Base-by-base conservation (phyloP, 2,113 vertebrate species). In the Tupaia tana region DNA sequence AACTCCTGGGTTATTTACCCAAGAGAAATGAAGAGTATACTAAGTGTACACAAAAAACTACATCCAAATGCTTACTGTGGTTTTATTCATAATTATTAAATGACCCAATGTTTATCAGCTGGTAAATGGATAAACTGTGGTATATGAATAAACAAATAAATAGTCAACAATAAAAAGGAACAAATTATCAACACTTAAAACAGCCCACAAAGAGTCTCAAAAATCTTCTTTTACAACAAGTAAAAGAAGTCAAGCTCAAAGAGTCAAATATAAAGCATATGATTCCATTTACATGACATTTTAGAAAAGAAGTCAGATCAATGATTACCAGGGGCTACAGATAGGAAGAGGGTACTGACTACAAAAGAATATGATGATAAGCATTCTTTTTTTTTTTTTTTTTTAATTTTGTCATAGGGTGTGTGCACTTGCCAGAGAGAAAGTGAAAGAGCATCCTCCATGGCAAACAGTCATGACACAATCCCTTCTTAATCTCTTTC, bases 1-100 rank as follows among this genome's bases (percentile, higher is more conserved):
- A 82, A 82, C 29, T 20, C 63, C 27, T 66, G 61, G 22, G 11
- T 81, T 81, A 89, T 92, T 91, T 86, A 79, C n/a, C 61, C 56
- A 56, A 86, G 43, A 89, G 56, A 94, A 94, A 90, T 86, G 58
- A 93, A 93, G 56, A 78, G 18, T 3, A 43, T 43, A 43, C 58
- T 18, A 81, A 16, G 34, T 81, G 69, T 43, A 94, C 52, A 82
- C 31, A 92, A 86, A 82, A 87, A n/a, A 10, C 54, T n/a, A 86
- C 5, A 64, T 2, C 74, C 56, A 96, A 82, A 86, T 64, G 78
- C 74, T 86, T 96, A 92, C 0, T 71, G 34, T 10, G 64, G 29
- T 20, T 87, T 92, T 94, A 86, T n/a, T 86, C 7, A 69, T 10
- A 92, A 74, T 12, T 89, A 18, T 85, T 82, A 92, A 89, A n/a